phyloP scores from a whole-genome alignment of 2,888 invertebrate genomes.

The Sphinx pinastri region DNA sequence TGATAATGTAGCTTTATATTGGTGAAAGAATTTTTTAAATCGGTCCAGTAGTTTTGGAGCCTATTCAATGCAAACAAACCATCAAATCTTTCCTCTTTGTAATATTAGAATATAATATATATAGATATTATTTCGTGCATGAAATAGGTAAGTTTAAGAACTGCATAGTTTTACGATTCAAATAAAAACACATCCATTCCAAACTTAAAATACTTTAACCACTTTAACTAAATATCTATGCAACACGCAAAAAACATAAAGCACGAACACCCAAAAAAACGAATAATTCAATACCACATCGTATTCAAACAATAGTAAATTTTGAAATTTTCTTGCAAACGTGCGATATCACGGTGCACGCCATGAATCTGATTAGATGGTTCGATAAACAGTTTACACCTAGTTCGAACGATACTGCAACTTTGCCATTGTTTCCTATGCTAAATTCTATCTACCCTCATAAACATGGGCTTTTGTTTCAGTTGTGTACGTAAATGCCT shows the following conservation, averaged over 20 bases:
- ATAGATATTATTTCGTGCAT: neutral
- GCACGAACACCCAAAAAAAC: conserved; percentile 2
- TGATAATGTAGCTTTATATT: too few species aligned
- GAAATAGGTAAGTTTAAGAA: too few species aligned
- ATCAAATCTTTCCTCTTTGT: too few species aligned
- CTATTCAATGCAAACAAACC: too few species aligned
- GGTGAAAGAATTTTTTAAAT: too few species aligned
- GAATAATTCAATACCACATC: conserved; percentile 45
- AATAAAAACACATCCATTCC: too few species aligned
- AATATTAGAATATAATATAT: too few species aligned
- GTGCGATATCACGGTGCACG: conserved; percentile 59
- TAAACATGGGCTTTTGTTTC: conserved; percentile 18
- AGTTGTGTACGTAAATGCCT: conserved; percentile 32
- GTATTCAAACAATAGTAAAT: conserved; percentile 61
- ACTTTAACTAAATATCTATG: neutral
- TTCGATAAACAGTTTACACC: conserved; percentile 57
- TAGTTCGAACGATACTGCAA: conserved; percentile 56
- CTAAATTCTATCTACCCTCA: conserved; percentile 38
- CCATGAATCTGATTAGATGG: conserved; percentile 63
- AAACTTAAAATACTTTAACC: too few species aligned
- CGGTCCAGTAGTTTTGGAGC: too few species aligned
- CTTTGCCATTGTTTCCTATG: conserved; percentile 59
- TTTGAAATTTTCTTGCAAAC: conserved; percentile 58
- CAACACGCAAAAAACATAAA: conserved; percentile 35
- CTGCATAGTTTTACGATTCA: too few species aligned